These are phyloP conservation scores for Leucophenga montana DNA, from an alignment of 2,888 invertebrate genomes.

Conservation along the genomic window DNA sequence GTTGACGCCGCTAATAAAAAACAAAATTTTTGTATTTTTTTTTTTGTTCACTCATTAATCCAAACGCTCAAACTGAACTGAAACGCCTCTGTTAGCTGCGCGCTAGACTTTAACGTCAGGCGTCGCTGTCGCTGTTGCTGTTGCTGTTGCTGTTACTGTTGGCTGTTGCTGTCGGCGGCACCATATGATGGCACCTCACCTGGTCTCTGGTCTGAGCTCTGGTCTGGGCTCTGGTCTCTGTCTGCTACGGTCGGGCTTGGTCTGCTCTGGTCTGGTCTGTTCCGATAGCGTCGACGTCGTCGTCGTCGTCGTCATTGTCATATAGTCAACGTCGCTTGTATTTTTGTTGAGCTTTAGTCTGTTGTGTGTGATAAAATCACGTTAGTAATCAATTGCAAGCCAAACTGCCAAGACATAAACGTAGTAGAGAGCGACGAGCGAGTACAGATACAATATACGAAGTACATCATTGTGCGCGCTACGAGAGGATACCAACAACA, in stretches of 20 bases:
- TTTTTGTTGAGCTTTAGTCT: conserved; percentile 65
- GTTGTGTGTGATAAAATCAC: conserved; percentile 73
- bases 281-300: conserved; percentile 34
- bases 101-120: conserved; percentile 7
- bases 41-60: no score
- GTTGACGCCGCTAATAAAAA: conserved; percentile 44
- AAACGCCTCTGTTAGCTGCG: no score
- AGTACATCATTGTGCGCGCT: conserved; percentile 25
- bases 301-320: conserved; percentile 33
- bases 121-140: conserved; percentile 19
- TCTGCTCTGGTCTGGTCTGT: no score
- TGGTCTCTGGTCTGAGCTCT: no score
- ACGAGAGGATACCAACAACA: conserved; percentile 21
- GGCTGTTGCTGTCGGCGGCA: conserved; percentile 41
- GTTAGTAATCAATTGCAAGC: conserved; percentile 73
- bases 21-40: no score
- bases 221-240: no score
- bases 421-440: conserved; percentile 47
- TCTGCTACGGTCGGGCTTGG: no score
- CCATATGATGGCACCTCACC: conserved; percentile 33
- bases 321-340: conserved; percentile 38
- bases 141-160: conserved; percentile 16
- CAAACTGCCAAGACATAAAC: conserved; percentile 70
- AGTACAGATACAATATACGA: conserved; percentile 31
- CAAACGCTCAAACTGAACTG: no score